Evolutionary conservation across 2,888 invertebrate species (phyloP).

Genomic region (Ennomos quercinarius): DNA sequence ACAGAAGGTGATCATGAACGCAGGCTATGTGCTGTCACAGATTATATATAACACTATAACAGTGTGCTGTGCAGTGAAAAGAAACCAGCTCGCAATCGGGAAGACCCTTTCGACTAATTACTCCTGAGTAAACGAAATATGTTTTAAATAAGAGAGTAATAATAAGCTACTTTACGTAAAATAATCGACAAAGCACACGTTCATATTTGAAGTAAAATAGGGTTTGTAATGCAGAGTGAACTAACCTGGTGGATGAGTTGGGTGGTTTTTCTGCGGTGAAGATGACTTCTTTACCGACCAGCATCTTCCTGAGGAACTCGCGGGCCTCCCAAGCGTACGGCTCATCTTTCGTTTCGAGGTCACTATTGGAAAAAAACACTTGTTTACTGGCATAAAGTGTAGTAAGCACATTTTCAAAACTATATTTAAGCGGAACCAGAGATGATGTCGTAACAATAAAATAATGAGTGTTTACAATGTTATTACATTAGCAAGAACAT

Average conservation of each 20-base stretch:
- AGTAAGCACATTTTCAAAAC: no score
- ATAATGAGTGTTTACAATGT: no score
- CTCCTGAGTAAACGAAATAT: no score
- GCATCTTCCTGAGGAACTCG: constrained; percentile 96
- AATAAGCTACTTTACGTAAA: no score
- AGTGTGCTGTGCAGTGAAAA: no score
- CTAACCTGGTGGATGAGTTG: constrained; percentile 87
- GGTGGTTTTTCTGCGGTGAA: constrained; percentile 94
- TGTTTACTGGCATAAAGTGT: background rate
- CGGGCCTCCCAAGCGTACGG: constrained; percentile 99
- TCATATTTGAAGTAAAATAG: background rate
- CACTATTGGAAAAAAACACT: constrained; percentile 64
- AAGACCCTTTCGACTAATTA: no score
- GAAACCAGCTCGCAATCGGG: no score
- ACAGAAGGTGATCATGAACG: no score
- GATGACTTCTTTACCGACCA: constrained; percentile 95
- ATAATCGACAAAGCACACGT: no score
- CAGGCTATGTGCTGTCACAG: background rate
- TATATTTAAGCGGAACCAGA: background rate
- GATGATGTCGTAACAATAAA: background rate
- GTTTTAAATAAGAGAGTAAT: no score
- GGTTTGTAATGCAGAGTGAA: background rate
- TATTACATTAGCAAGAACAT: no score
- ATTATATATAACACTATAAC: no score
- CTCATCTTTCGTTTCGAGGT: constrained; percentile 92